phyloP scores from a whole-genome alignment of 1,140 invertebrate species.

The Papilio polytes region DNA sequence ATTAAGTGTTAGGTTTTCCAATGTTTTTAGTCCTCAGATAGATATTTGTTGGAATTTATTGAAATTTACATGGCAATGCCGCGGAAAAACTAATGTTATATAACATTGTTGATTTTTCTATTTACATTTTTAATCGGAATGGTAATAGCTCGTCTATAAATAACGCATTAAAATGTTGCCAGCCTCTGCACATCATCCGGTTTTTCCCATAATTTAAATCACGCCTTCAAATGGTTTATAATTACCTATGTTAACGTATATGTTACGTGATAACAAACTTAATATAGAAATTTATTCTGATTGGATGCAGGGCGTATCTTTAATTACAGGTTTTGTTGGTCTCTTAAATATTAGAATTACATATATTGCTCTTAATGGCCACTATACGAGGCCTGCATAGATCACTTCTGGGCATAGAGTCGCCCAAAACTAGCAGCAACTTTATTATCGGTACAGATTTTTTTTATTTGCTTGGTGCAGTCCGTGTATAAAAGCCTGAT shows the following conservation, averaged over 20 bases:
- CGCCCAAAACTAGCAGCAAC: too few relatives aligned
- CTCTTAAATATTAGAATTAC: not conserved
- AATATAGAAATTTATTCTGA: conserved; percentile 16
- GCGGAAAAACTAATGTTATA: not conserved
- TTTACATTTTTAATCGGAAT: conserved; percentile 9
- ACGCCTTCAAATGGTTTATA: conserved; percentile 8
- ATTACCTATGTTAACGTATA: conserved; percentile 9
- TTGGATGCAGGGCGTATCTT: not conserved
- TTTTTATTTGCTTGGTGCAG: too few relatives aligned
- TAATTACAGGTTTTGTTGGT: not conserved
- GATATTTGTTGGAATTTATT: too few relatives aligned
- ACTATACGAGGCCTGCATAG: not conserved
- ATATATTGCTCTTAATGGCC: not conserved
- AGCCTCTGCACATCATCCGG: not conserved
- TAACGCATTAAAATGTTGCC: conserved; percentile 9
- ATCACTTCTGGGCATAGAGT: too few relatives aligned
- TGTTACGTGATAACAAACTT: conserved; percentile 3
- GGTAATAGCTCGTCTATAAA: conserved; percentile 1
- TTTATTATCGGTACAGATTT: too few relatives aligned
- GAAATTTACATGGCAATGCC: too few relatives aligned
- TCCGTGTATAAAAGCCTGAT: too few relatives aligned
- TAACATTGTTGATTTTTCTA: not conserved
- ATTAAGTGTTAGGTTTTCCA: too few relatives aligned
- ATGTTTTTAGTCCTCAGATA: too few relatives aligned
- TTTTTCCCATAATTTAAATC: conserved; percentile 12